Evolutionary conservation across 1,140 invertebrate genomes (phyloP), one percentile per base, ranked within the genome.

Genomic region (Campodea augens): DNA sequence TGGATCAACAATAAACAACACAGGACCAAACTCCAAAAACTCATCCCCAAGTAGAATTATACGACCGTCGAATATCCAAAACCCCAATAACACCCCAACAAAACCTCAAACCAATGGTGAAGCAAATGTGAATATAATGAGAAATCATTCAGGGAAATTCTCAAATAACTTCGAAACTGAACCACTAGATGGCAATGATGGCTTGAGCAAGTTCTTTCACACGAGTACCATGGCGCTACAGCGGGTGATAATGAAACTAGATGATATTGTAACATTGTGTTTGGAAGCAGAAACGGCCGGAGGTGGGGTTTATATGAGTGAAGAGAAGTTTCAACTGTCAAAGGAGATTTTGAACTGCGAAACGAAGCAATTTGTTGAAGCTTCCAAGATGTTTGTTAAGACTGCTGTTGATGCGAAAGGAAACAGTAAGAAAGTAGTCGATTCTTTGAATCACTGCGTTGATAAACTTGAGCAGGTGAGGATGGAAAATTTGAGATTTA

Each of bases 351-450:
- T 90, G n/a, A 79, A 80, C 0, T 67, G 72, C 24, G 80, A 85
- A 58, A 78, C 82, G 0, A 67, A 84, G 41, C 75, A 79, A 7
- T 71, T 89, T 53, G 83, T 89, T 27, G 82, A 78, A 0, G 77
- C 82, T 22, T 85, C 82, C 7, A 84, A 89, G 51, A 64, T 78
- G 29, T 67, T 91, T 48, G 84, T 90, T 12, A 79, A 82, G 38
- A 75, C 77, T 39, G 75, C 83, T 55, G 81, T 78, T 0, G 69
- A 77, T 43, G 58, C 61, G 5, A 57, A 62, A 42, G 48, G 46
- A 25, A 56, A 61, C n/a, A 68, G 68, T 3, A 67, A 66, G 48
- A 63, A 77, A 15, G 61, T 72, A 22, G 64, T 70, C 3, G 66
- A 72, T 21, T 77, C 79, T 48, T 61, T 85, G 2, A 71, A 74